Conservation (phyloP, 2,113 vertebrate genomes). For the Otocyon megalotis region DNA sequence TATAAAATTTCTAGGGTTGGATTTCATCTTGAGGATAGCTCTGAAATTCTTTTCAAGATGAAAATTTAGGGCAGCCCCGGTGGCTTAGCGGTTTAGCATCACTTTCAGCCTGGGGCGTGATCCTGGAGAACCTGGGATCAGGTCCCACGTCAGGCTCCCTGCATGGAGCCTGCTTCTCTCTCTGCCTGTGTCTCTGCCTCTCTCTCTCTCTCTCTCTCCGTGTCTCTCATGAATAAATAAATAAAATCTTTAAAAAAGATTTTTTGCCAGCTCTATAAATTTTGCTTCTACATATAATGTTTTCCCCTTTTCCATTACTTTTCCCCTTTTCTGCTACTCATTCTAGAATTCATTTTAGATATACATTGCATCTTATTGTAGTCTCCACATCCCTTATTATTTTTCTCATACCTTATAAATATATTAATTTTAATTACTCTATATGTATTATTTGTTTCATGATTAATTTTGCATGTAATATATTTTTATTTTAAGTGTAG, state of each 20-base stretch:
- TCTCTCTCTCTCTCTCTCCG: too few species aligned
- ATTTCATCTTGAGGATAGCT: background rate
- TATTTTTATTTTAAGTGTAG: background rate
- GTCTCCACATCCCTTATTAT: background rate
- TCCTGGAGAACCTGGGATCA: too few species aligned
- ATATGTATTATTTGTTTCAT: background rate
- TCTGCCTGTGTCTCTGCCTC: too few species aligned
- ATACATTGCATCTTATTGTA: background rate
- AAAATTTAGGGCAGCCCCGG: background rate
- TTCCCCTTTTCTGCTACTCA: background rate
- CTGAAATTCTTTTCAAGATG: background rate
- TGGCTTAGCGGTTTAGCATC: too few species aligned
- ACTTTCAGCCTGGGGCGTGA: too few species aligned
- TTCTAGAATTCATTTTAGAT: constrained; percentile 6
- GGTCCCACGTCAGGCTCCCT: too few species aligned
- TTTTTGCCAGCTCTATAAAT: background rate
- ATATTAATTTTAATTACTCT: background rate
- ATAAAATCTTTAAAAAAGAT: too few species aligned
- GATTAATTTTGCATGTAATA: background rate
- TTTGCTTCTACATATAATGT: background rate
- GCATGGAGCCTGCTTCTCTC: too few species aligned
- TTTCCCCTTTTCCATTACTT: background rate
- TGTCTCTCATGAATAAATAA: too few species aligned
- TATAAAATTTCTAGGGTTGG: background rate
- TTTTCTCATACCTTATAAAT: background rate